These are phyloP conservation scores for Microtus pennsylvanicus DNA, from an alignment of 2,113 vertebrate genomes.

Conservation along the genomic window DNA sequence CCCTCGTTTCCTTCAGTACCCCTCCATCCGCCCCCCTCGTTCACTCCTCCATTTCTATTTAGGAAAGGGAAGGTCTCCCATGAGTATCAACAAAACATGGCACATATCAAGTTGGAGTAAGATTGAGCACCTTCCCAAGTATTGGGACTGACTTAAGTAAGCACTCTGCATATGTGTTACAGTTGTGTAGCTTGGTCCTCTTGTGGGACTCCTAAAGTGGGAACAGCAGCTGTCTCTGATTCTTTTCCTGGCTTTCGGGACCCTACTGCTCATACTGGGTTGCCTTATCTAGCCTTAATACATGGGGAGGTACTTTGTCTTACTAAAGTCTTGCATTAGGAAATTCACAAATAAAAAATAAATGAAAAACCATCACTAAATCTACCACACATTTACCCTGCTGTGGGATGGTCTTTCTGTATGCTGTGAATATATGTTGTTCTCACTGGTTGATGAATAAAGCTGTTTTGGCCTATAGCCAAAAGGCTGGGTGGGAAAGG, in stretches of 20 bases:
- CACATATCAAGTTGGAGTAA: neutral
- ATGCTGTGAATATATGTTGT: too few relatives aligned
- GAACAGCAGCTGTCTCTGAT: neutral
- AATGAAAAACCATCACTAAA: too few relatives aligned
- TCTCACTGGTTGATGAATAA: too few relatives aligned
- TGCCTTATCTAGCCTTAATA: neutral
- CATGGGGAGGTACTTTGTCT: neutral
- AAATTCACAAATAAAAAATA: neutral
- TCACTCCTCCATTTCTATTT: neutral
- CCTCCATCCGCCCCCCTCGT: too few relatives aligned
- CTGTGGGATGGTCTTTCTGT: too few relatives aligned
- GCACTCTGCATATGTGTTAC: neutral
- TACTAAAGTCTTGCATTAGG: neutral
- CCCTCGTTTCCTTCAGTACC: too few relatives aligned
- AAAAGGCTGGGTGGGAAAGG: too few relatives aligned
- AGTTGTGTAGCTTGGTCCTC: neutral
- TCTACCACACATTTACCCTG: neutral
- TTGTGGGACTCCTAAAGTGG: neutral
- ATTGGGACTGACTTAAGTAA: neutral
- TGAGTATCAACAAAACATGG: neutral
- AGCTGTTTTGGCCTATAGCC: too few relatives aligned
- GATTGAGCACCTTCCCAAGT: neutral
- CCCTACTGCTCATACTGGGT: neutral
- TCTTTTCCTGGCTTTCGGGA: neutral
- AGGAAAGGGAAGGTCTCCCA: neutral